A percentile compares a stretch with the other conserved stretches of the same genome.
These are phyloP conservation scores for Epirrhoe tristata DNA, from an alignment of 2,888 invertebrate genomes.

Conservation along the genomic window DNA sequence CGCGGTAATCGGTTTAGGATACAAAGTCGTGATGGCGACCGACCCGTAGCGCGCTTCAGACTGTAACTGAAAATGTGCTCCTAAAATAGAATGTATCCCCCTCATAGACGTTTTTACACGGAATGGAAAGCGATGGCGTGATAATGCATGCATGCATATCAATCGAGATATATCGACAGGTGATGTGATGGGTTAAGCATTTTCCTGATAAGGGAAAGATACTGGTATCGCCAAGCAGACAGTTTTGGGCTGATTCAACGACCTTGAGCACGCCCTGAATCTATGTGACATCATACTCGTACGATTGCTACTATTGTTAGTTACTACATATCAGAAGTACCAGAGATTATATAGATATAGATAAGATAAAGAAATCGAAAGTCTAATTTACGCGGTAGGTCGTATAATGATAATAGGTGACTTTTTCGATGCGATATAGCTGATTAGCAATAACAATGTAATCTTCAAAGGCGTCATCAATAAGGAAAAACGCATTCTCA, in stretches of 20 bases:
- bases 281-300: conserved; percentile 10
- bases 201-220: conserved; percentile 35
- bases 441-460: conserved; percentile 15
- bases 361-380: conserved; percentile 18
- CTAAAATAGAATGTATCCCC: conserved; percentile 79
- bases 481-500: conserved; percentile 47
- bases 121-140: conserved; percentile 61
- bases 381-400: conserved; percentile 2
- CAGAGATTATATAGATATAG: conserved; percentile 6
- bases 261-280: conserved; percentile 9
- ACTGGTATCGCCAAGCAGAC: not conserved
- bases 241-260: not conserved
- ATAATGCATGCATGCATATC: conserved; percentile 38
- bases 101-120: conserved; percentile 58
- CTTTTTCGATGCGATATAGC: conserved; percentile 8
- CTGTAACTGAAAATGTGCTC: conserved; percentile 80
- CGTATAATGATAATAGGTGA: conserved; percentile 2
- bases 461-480: conserved; percentile 34
- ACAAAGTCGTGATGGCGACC: conserved; percentile 62
- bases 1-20: conserved; percentile 44
- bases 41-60: conserved; percentile 67
- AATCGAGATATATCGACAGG: conserved; percentile 40
- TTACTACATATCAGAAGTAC: not conserved
- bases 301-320: not conserved
- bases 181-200: conserved; percentile 37